Evolutionary conservation across 2,113 vertebrate genomes (phyloP).

Genomic region (Pseudopodoces humilis): DNA sequence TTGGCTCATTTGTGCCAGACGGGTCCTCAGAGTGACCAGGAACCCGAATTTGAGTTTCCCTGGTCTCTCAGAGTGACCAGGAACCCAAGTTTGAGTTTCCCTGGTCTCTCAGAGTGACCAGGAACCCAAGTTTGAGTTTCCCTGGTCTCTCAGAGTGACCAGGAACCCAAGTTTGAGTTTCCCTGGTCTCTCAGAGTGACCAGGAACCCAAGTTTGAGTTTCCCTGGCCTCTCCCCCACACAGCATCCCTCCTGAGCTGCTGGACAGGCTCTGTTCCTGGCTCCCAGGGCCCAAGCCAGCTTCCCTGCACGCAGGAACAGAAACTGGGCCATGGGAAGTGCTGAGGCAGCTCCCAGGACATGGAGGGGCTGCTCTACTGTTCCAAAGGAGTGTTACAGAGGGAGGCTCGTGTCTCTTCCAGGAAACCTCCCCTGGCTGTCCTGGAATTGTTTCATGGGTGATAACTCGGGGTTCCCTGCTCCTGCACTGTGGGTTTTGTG

Average conservation of each 20-base stretch:
- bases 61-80: fast-evolving
- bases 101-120: fast-evolving
- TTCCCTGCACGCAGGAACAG: not conserved
- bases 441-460: not conserved
- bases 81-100: fast-evolving
- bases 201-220: fast-evolving
- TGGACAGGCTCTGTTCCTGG: not conserved
- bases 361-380: not conserved
- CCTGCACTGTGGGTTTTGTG: not conserved
- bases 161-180: not conserved
- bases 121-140: fast-evolving
- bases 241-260: not conserved
- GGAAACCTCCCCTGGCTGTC: not conserved
- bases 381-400: not conserved
- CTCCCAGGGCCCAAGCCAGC: not conserved
- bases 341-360: not conserved
- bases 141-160: not conserved
- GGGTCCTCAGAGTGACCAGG: not conserved
- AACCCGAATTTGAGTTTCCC: fast-evolving
- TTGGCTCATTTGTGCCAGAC: not conserved
- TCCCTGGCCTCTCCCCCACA: not conserved
- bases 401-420: not conserved
- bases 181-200: fast-evolving
- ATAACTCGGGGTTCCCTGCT: not conserved
- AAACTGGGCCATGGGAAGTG: not conserved